Conservation (phyloP, 1,140 invertebrate species). For the Zaprionus nigranus region DNA sequence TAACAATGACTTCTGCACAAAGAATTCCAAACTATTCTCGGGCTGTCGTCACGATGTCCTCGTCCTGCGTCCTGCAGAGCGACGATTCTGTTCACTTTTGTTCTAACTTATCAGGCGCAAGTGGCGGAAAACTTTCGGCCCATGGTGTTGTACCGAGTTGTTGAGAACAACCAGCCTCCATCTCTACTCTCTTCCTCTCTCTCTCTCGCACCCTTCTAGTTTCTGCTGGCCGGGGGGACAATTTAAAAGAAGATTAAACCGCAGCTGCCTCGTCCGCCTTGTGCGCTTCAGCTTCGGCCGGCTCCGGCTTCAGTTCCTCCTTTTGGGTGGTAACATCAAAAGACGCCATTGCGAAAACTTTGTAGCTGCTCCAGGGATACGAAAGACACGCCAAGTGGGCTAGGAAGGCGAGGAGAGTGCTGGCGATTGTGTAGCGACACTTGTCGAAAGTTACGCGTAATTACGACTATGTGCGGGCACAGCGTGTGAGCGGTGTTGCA, state of each 20-base stretch:
- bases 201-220: not conserved
- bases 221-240: slow-evolving; percentile 20
- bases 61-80: not conserved
- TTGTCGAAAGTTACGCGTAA: slow-evolving; percentile 81
- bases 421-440: slow-evolving; percentile 77
- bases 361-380: slow-evolving; percentile 47
- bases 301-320: not conserved
- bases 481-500: slow-evolving; percentile 27
- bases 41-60: slow-evolving; percentile 31
- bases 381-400: slow-evolving; percentile 30
- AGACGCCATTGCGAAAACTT: slow-evolving; percentile 51
- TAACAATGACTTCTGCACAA: slow-evolving; percentile 78
- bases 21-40: slow-evolving; percentile 71
- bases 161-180: slow-evolving; percentile 1
- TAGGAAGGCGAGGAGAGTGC: not conserved
- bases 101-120: slow-evolving; percentile 76
- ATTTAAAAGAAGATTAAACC: slow-evolving; percentile 83
- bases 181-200: not conserved
- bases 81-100: slow-evolving; percentile 50
- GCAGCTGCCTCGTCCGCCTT: slow-evolving; percentile 57
- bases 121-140: slow-evolving; percentile 73
- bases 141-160: slow-evolving; percentile 54
- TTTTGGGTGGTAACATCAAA: slow-evolving; percentile 41
- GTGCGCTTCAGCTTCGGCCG: slow-evolving; percentile 12
- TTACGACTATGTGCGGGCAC: slow-evolving; percentile 65